Evolutionary conservation across 2,888 invertebrate genomes (phyloP), one percentile per base, ranked within the genome.

Genomic region (Aporophyla lueneburgensis): DNA sequence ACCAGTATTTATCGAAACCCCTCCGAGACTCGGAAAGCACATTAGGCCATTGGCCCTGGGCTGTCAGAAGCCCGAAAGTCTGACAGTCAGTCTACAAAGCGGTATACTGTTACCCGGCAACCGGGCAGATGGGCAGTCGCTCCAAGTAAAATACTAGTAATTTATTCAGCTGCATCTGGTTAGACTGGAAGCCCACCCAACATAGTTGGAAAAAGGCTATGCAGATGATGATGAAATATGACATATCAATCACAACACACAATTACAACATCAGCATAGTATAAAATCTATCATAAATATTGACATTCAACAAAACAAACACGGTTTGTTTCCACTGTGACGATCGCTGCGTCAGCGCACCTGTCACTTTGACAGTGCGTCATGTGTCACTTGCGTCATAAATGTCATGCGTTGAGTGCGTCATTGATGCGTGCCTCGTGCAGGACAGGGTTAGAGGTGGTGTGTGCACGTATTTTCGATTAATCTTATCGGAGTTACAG

Each of bases 341-440:
- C 54, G 40, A 2, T 14, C 3, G 27, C 51, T 65, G 14, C 40
- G 74, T 68, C 71, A 78, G 27, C 2, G 19, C 21, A 67, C 2
- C 66, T 54, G 81, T 81, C 70, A 81, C 7, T 56, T 1, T 71
- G 66, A 77, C 77, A 33, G 58, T 63, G 58, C 46, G 77, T 77
- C 77, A 76, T 53, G 21, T 6, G 12, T 62, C 69, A 40, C 24
- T 33, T 12, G 46, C n/a, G 27, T 73, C 53, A 53, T 33, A 19
- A 24, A 33, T 43, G 77, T 54, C 78, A 78, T 27, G 19, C 71
- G 33, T 65, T 43, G n/a, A 19, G 10, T n/a, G 63, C 65, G 66
- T 76, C 81, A 33, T 58, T 9, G 1, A 24, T 19, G 61, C 49
- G 56, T 63, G 80, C 73, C 73, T 53, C 83, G 73, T 77, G 80